Percentiles rank a stretch among this genome's conserved stretches.
These are phyloP conservation scores for Anhinga anhinga DNA, from an alignment of 2,113 vertebrate genomes.

Conservation along the genomic window DNA sequence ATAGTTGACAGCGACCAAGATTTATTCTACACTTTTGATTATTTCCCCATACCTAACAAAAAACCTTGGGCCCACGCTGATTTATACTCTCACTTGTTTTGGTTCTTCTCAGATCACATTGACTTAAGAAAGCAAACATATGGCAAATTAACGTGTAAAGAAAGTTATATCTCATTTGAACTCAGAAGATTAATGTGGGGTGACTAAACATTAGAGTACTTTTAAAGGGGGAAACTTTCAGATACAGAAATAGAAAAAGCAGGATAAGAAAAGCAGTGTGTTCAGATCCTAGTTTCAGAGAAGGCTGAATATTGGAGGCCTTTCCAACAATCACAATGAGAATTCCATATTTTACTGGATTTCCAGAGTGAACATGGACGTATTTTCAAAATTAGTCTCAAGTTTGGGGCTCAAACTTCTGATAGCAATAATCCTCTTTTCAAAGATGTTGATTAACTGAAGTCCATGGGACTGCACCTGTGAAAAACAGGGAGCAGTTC, in stretches of 20 bases:
- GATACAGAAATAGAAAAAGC: not conserved
- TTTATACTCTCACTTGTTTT: conserved; percentile 22
- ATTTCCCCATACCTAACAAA: conserved; percentile 42
- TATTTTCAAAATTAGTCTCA: not conserved
- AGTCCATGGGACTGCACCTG: not conserved
- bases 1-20: conserved; percentile 15
- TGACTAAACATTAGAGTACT: not conserved
- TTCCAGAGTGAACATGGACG: not conserved
- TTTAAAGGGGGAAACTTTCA: not conserved
- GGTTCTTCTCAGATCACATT: not conserved
- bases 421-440: not conserved
- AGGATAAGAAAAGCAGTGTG: not conserved
- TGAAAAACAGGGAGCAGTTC: not conserved
- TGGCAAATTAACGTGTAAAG: conserved; percentile 5
- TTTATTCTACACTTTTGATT: conserved; percentile 37
- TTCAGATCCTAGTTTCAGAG: not conserved
- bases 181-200: not conserved
- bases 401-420: not conserved
- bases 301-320: not conserved
- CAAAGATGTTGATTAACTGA: not conserved
- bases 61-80: not conserved
- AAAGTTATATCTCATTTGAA: not conserved
- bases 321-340: not conserved
- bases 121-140: conserved; percentile 33
- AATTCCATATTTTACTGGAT: not conserved